Evolutionary conservation across 2,113 vertebrate species (phyloP), one percentile per base, ranked within the genome.

Genomic region (Gnathonemus echidnorhynchus): DNA sequence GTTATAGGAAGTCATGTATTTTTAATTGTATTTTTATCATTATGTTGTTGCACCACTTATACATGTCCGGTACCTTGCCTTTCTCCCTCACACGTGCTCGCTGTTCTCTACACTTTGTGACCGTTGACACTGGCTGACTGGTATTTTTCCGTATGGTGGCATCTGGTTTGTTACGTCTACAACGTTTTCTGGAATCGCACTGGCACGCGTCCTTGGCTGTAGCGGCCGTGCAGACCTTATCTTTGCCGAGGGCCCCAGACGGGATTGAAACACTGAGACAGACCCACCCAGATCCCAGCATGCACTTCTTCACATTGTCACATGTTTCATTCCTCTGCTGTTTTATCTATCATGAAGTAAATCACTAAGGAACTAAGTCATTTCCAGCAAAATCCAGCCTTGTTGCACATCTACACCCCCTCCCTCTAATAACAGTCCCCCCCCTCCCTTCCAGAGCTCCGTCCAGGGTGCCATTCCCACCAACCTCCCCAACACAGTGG

Each of bases 401-500:
- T 85, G n/a, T 31, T 31, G 0, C 9, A 66, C 62, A 66, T 39
- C 84, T 13, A 24, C 24, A 50, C 24, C 48, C 13, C 10, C 1
- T 86, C 9, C 7, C 45, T 49, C 3, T 50, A 50, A 11, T 48
- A 24, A 46, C 1, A 9, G 9, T 1, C 31, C 31, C 24, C 24
- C 9, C 21, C 88, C 66, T 31, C 31, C 45, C 8, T 62, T 6
- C 49, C 90, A 96, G 95, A 95, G 94, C 94, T 95, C 98, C 89
- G 97, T 98, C 88, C 97, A 98, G 93, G 96, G 97, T 39, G 96
- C 97, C 91, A 97, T 99, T 93, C 97, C 98, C 46, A 95, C 97
- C 89, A 97, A 95, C 92, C 94, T 98, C 86, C 97, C 98, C 88
- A 97, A 97, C n/a, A 97, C 98, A 19, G 95, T 98, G 0, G 95